These are phyloP conservation scores for Luffia ferchaultella DNA, from an alignment of 2,888 invertebrate species.

Conservation along the genomic window DNA sequence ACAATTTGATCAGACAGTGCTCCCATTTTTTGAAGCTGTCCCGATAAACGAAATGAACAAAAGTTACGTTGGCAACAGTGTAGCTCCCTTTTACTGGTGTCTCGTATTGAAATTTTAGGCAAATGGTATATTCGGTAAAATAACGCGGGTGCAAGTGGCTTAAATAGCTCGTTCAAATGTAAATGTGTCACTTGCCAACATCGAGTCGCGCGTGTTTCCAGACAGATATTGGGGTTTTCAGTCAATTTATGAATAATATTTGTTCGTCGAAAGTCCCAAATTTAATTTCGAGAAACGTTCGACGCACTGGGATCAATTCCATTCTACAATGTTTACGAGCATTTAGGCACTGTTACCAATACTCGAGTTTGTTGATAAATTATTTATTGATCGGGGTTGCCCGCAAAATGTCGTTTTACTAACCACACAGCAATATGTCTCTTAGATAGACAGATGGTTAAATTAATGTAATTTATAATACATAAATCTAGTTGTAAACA, in stretches of 20 bases:
- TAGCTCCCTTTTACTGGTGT: conserved; percentile 24
- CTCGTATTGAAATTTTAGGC: conserved; percentile 40
- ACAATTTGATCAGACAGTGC: neutral
- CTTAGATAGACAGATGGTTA: too few relatives aligned
- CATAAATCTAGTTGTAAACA: too few relatives aligned
- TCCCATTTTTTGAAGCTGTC: neutral
- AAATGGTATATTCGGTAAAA: conserved; percentile 35
- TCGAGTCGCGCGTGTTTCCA: conserved; percentile 7
- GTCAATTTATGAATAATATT: neutral
- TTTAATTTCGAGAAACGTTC: conserved; percentile 1
- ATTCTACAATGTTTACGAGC: conserved; percentile 7
- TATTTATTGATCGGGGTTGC: too few relatives aligned
- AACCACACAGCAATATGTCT: too few relatives aligned
- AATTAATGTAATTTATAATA: too few relatives aligned
- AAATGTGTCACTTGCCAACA: conserved; percentile 25
- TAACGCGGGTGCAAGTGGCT: conserved; percentile 28
- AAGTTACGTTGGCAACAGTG: conserved; percentile 28
- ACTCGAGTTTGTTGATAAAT: too few relatives aligned
- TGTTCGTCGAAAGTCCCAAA: neutral
- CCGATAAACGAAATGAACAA: conserved; percentile 26
- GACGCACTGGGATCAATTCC: neutral
- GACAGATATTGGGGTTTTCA: conserved; percentile 5
- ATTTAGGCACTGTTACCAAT: too few relatives aligned
- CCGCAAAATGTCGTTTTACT: too few relatives aligned
- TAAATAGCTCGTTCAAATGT: conserved; percentile 36